Conservation (phyloP, 2,888 invertebrate genomes). For the Lordiphosa fenestrarum region DNA sequence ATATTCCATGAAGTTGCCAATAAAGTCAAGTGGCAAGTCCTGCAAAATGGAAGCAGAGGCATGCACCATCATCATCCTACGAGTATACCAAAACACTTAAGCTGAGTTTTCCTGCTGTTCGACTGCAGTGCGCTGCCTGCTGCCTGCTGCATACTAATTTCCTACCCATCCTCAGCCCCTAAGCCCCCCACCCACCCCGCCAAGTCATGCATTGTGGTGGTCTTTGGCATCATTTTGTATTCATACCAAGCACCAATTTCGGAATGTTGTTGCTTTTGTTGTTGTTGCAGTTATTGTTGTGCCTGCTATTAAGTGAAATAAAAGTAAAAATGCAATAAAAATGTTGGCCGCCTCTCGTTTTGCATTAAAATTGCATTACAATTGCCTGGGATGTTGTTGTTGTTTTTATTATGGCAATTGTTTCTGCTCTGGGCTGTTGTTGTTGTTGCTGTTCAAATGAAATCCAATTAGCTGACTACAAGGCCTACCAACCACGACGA, state of each 20-base stretch:
- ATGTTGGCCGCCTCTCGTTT: conserved; percentile 65
- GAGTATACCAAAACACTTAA: conserved; percentile 27
- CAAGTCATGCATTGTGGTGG: conserved; percentile 57
- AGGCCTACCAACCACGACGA: conserved; percentile 55
- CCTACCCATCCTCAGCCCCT: conserved; percentile 6
- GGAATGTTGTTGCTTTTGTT: conserved; percentile 40
- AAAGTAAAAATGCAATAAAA: conserved; percentile 71
- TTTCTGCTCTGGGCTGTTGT: conserved; percentile 22
- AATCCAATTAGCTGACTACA: conserved; percentile 73
- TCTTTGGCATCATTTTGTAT: conserved; percentile 75
- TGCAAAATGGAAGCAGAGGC: conserved; percentile 35
- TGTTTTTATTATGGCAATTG: conserved; percentile 60
- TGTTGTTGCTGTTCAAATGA: conserved; percentile 62
- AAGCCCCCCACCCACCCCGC: conserved; percentile 1
- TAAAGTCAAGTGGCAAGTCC: conserved; percentile 75
- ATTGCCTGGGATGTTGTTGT: conserved; percentile 55
- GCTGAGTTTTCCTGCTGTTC: conserved; percentile 29
- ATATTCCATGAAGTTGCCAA: conserved; percentile 78
- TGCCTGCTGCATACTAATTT: conserved; percentile 73
- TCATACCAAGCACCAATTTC: conserved; percentile 79
- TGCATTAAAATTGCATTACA: conserved; percentile 78
- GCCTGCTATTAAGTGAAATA: conserved; percentile 70
- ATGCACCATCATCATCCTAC: conserved; percentile 5
- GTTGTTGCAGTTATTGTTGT: conserved; percentile 46
- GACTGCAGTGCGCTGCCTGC: conserved; percentile 61